Conservation (phyloP, 2,113 vertebrate genomes). For the Aspidoscelis tigris region DNA sequence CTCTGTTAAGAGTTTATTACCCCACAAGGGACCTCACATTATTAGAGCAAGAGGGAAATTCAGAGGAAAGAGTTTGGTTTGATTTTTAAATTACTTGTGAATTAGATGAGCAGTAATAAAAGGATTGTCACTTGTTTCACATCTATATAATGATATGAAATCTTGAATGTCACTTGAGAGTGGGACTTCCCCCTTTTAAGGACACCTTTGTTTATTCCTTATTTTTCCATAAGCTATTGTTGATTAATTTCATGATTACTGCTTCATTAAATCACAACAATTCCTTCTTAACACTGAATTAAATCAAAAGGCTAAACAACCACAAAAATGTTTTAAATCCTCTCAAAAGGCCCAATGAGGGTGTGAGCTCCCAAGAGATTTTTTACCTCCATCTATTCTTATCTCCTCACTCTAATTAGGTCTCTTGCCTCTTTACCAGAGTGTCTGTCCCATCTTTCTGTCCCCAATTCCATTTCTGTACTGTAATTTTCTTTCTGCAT, state of each 20-base stretch:
- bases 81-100: too few species aligned
- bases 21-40: too few species aligned
- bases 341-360: constrained; percentile 17
- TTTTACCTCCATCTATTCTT: constrained; percentile 52
- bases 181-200: too few species aligned
- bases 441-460: constrained; percentile 50
- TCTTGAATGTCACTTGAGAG: too few species aligned
- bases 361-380: constrained; percentile 52
- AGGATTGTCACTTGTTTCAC: too few species aligned
- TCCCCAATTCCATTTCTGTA: constrained; percentile 54
- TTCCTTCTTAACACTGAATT: constrained; percentile 21
- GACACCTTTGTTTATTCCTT: not conserved
- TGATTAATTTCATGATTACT: not conserved
- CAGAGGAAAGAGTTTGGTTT: too few species aligned
- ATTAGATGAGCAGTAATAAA: too few species aligned
- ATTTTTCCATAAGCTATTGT: not conserved
- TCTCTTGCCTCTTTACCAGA: constrained; percentile 48
- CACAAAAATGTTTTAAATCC: constrained; percentile 34
- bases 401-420: constrained; percentile 63
- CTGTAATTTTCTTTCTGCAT: not conserved
- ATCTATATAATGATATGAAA: too few species aligned
- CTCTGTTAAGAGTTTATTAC: too few species aligned
- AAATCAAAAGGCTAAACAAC: constrained; percentile 4
- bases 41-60: too few species aligned
- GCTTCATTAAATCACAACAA: constrained; percentile 43